Percentiles rank a stretch among this genome's conserved stretches.
These are phyloP conservation scores for Cylloceria caligata DNA, from an alignment of 2,888 invertebrate genomes.

Conservation along the genomic window DNA sequence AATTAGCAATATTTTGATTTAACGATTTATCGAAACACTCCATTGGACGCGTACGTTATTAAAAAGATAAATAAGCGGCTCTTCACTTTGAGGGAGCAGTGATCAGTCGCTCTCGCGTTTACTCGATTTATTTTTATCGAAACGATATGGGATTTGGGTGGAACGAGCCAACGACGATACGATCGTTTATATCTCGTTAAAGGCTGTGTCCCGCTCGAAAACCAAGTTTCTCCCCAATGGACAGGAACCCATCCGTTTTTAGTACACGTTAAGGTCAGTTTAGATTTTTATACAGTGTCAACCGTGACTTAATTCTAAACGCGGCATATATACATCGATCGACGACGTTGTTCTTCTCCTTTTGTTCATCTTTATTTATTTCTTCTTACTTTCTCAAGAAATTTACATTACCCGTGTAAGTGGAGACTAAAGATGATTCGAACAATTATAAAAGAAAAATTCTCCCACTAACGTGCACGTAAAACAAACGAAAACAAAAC, in stretches of 20 bases:
- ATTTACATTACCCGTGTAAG: slow-evolving; percentile 29
- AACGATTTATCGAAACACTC: too few species aligned
- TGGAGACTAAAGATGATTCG: slow-evolving; percentile 48
- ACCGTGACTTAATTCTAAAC: slow-evolving; percentile 69
- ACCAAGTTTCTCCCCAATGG: slow-evolving; percentile 33
- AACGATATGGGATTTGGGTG: not conserved
- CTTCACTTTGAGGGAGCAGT: not conserved
- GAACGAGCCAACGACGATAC: not conserved
- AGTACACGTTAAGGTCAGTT: slow-evolving; percentile 81
- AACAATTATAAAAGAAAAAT: slow-evolving; percentile 43
- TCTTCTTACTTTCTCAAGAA: slow-evolving; percentile 29
- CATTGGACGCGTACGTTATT: not conserved
- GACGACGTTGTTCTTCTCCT: slow-evolving; percentile 49
- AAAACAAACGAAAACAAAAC: slow-evolving; percentile 40
- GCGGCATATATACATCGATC: slow-evolving; percentile 64
- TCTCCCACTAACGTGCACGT: slow-evolving; percentile 23
- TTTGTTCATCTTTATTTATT: slow-evolving; percentile 39
- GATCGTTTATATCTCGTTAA: not conserved
- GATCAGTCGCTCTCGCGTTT: not conserved
- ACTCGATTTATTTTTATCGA: slow-evolving; percentile 7
- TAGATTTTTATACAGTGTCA: slow-evolving; percentile 82
- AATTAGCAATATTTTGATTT: slow-evolving; percentile 72
- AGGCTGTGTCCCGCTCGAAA: not conserved
- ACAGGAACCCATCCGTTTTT: slow-evolving; percentile 77
- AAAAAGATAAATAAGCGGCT: not conserved